Evolutionary conservation across 1,140 invertebrate genomes (phyloP), one percentile per base, ranked within the genome.

Genomic region (Drosophila arawakana): DNA sequence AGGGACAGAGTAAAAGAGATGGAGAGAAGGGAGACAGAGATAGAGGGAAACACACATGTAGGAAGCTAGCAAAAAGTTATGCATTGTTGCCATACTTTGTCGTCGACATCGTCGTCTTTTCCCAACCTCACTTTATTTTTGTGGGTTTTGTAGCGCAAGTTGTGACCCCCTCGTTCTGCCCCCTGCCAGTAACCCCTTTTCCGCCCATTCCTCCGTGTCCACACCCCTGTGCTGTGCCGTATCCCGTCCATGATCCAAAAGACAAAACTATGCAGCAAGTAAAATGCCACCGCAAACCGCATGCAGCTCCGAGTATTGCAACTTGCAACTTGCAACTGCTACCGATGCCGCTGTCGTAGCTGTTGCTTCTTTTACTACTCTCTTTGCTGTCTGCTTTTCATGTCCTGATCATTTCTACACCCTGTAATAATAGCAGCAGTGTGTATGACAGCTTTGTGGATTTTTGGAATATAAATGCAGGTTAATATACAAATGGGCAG

Each of bases 31-130:
- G 21, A 15, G n/a, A 54, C n/a, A 54, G 34, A 15, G 25, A 21
- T n/a, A 9, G 30, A 13, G 11, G 34, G 30, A 15, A 13, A 25
- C 44, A 41, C 59, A 50, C 49, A 63, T 63, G 21, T 15, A 41
- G 15, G 65, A n/a, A 72, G 63, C 62, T 70, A 63, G 69, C 47
- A 70, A 61, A 77, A 80, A 77, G 74, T 80, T 77, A 77, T 80
- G 70, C 74, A 80, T 77, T 77, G 78, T 77, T 74, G 68, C 49
- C 59, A 61, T 83, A 78, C 83, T 86, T 83, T 82, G 83, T 68
- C 63, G 65, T 65, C 54, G 77, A 57, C 15, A 13, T 59, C 4
- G 37, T 35, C 35, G 50, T 44, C 52, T 43, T 66, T 30, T 30
- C 9, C 35, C 30, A 35, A 25, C 34, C 37, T 62, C 69, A 68